Evolutionary conservation across 1,140 invertebrate genomes (phyloP), one percentile per base, ranked within the genome.

Genomic region (Drosophila persimilis): DNA sequence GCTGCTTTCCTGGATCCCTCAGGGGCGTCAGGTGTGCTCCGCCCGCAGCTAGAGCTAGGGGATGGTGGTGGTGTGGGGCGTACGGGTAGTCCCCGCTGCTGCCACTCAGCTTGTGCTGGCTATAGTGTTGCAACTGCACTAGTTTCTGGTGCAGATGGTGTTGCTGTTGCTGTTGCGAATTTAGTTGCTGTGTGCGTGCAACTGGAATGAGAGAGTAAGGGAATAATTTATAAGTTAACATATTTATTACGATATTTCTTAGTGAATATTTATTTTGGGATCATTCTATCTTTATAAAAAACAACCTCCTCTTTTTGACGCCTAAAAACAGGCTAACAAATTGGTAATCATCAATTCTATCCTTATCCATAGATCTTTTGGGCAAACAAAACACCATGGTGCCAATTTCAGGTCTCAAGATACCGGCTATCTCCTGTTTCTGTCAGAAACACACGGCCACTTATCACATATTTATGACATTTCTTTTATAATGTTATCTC

Each of bases 381-480:
- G 35, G 11, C 1, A 39, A 67, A 66, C 62, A 53, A 67, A 57
- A 70, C 44, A 69, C 66, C 66, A 69, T 70, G 51, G 26, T 50
- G 41, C 55, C 66, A 71, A 50, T 59, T 71, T 24, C n/a, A 52
- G 59, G 45, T 59, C 44, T 7, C 20, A 3, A 69, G 65, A 69
- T 69, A 44, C 29, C 11, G 9, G 48, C 47, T 69, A 69, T 67
- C 44, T 69, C 35, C 35, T 69, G 64, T 52, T 69, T 52, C 45
- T 55, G 50, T 63, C 63, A 70, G 11, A n/a, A 70, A 69, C 45
- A 70, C 52, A 69, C 43, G 31, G 31, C 26, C 24, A 45, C 43
- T 50, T 58, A 58, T 22, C 58, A 69, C 64, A 29, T 50, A 69
- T 69, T 69, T 69, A 56, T 69, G 50, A 44, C 31, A 67, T 48